Evolutionary conservation across 1,140 invertebrate species (phyloP), one percentile per base, ranked within the genome.

Genomic region (Ylistrum balloti): DNA sequence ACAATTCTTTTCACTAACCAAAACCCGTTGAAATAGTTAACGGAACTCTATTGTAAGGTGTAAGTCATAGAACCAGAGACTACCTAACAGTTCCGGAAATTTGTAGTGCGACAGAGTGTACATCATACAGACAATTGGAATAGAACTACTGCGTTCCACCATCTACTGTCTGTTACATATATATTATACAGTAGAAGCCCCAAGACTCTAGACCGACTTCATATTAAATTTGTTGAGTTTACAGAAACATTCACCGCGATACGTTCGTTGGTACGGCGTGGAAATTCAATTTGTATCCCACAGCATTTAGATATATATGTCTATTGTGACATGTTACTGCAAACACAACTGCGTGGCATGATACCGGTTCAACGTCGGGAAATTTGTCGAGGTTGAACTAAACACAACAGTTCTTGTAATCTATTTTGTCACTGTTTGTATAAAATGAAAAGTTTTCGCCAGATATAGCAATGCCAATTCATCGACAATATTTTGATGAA

Each of bases 141-240:
- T 28, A 74, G 56, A 28, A n/a, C 5, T 28, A 5, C 56, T 74
- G n/a, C 56, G 56, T 17, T 28, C 56, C 28, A 74, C 56, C 56
- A 74, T n/a, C n/a, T n/a, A 74, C 56, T 74, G 56, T 74, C 56
- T 74, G 56, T n/a, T 74, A 74, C 22, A 3, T 15, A 56, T 56
- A 56, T 38, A 13, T 20, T 56, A 11, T 56, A 56, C 45, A 11
- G 45, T 7, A 22, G 45, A 56, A 56, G 45, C 45, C 56, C 1
- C 9, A 28, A 74, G 56, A 74, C 56, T 74, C 28, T 22, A 74
- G 56, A 74, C 28, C 56, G 5, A 74, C 22, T 74, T 74, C n/a
- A 74, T 74, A 74, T 74, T n/a, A 74, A 74, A 74, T 74, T 74
- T 74, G 56, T 74, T 22, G 17, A n/a, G 56, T 74, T 74, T 74